Percentiles rank a stretch among this genome's conserved stretches.
These are phyloP conservation scores for Scrobipalpa atriplicella DNA, from an alignment of 2,888 invertebrate species.

Conservation along the genomic window DNA sequence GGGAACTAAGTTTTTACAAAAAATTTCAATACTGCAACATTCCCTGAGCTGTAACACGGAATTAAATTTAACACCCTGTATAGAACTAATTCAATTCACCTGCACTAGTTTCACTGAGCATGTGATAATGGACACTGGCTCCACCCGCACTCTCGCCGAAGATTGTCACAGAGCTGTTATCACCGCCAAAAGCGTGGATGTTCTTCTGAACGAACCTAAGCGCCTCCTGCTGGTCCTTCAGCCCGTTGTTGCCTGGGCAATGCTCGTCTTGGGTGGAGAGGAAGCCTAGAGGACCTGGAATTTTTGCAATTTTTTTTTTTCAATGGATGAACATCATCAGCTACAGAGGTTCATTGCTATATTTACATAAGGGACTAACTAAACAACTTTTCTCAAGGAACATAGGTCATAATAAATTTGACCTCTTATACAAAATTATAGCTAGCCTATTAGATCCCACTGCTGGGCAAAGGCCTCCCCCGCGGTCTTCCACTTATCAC, in stretches of 20 bases:
- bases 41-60: too few relatives aligned
- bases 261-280: conserved; percentile 85
- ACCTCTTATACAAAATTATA: too few relatives aligned
- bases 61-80: too few relatives aligned
- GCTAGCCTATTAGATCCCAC: too few relatives aligned
- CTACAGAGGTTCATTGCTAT: background rate
- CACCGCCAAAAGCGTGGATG: conserved; percentile 84
- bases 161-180: conserved; percentile 84
- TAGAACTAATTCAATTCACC: conserved; percentile 53
- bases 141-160: conserved; percentile 89
- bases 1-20: too few relatives aligned
- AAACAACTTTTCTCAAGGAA: too few relatives aligned
- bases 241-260: conserved; percentile 86
- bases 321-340: background rate
- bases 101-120: conserved; percentile 83
- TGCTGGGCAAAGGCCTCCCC: too few relatives aligned
- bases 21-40: too few relatives aligned
- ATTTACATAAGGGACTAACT: background rate
- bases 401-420: too few relatives aligned
- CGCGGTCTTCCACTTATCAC: too few relatives aligned
- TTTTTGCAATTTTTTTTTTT: background rate
- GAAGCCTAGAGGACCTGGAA: conserved; percentile 84
- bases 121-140: conserved; percentile 86
- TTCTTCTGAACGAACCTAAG: conserved; percentile 84
- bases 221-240: conserved; percentile 86